These are phyloP conservation scores for Rostratula benghalensis DNA, from an alignment of 2,113 vertebrate genomes.

Conservation along the genomic window DNA sequence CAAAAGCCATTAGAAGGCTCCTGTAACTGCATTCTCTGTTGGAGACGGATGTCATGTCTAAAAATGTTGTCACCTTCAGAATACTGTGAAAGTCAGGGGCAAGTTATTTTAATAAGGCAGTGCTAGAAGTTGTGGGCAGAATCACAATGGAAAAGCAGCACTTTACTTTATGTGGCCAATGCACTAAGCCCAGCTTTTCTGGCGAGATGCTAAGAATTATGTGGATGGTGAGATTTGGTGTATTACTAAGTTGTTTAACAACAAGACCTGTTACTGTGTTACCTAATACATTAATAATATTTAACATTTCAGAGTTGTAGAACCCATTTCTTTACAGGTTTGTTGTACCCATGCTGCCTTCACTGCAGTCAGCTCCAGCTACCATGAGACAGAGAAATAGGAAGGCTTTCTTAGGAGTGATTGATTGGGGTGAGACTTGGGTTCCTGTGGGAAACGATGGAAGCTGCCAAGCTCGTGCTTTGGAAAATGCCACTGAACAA, in stretches of 20 bases:
- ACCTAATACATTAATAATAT: not conserved
- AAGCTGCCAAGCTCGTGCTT: not conserved
- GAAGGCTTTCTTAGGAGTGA: not conserved
- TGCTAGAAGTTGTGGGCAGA: conserved; percentile 11
- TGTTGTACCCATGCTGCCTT: not conserved
- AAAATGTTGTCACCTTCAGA: conserved; percentile 47
- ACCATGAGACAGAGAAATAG: not conserved
- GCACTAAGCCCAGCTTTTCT: not conserved
- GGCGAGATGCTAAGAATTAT: not conserved
- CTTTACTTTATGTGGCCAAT: not conserved
- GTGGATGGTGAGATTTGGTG: not conserved
- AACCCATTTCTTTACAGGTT: not conserved
- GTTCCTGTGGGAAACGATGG: not conserved
- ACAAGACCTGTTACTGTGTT: not conserved
- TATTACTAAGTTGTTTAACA: not conserved
- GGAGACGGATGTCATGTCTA: conserved; percentile 20
- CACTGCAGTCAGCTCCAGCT: not conserved
- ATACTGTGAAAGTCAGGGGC: conserved; percentile 41
- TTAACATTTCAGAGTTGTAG: not conserved
- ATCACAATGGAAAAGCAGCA: conserved; percentile 20
- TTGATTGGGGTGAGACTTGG: not conserved
- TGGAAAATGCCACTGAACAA: not conserved
- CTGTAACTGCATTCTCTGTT: conserved; percentile 12
- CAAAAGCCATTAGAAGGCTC: conserved; percentile 13
- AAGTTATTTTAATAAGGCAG: conserved; percentile 52